phyloP scores from a whole-genome alignment of 1,140 invertebrate species.

The Drosophila quadrilineata region DNA sequence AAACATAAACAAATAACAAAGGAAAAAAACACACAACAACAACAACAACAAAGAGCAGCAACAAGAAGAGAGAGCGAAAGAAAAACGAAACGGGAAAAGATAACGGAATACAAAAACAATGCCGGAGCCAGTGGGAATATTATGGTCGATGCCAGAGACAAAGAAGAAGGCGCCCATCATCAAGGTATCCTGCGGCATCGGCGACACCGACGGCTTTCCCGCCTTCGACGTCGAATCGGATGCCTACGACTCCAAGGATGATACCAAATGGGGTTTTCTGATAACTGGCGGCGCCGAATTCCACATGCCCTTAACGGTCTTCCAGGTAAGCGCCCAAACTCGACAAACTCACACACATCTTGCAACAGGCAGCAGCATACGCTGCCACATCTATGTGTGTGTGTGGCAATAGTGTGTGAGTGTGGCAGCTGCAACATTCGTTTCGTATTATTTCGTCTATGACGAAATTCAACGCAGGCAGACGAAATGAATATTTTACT shows the following conservation, averaged over 20 bases:
- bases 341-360: too few relatives aligned
- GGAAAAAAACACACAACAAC: conserved; percentile 3
- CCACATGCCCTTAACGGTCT: conserved; percentile 89
- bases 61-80: too few relatives aligned
- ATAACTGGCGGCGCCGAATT: conserved; percentile 92
- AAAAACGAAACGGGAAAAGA: too few relatives aligned
- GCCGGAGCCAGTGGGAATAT: conserved; percentile 56
- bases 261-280: conserved; percentile 89
- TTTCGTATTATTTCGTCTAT: conserved; percentile 50
- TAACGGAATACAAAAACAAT: too few relatives aligned
- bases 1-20: conserved; percentile 35
- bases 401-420: not conserved
- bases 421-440: conserved; percentile 46
- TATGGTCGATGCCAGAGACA: conserved; percentile 59
- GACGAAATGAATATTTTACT: conserved; percentile 61
- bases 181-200: conserved; percentile 77
- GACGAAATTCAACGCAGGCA: conserved; percentile 50
- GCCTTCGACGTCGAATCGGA: conserved; percentile 78
- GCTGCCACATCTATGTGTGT: too few relatives aligned
- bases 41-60: conserved; percentile 19
- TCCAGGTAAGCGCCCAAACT: conserved; percentile 87
- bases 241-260: conserved; percentile 66
- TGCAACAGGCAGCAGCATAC: too few relatives aligned
- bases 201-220: conserved; percentile 77
- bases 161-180: conserved; percentile 70